A percentile compares a stretch with the other conserved stretches of the same genome.
phyloP scores from a whole-genome alignment of 2,113 vertebrate genomes.

The Hippocampus barbouri region DNA sequence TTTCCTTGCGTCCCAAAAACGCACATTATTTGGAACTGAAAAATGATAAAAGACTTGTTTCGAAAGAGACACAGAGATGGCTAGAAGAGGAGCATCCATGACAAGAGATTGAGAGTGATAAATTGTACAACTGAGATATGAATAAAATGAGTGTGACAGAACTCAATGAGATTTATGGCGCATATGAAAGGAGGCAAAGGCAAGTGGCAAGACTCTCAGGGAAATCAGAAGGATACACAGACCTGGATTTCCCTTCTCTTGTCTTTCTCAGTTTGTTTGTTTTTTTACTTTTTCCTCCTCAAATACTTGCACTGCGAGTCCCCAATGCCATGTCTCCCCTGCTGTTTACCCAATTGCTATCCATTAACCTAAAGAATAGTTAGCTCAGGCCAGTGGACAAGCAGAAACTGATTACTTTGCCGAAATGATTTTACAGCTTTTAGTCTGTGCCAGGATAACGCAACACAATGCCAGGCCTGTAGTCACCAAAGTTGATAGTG shows the following conservation, averaged over 20 bases:
- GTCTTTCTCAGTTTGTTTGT: too few species aligned
- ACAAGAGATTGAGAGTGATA: slow-evolving; percentile 9
- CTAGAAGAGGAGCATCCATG: slow-evolving; percentile 13
- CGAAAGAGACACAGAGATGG: slow-evolving; percentile 18
- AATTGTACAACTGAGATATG: slow-evolving; percentile 26
- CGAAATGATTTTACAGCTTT: neutral
- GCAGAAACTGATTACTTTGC: neutral
- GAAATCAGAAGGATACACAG: too few species aligned
- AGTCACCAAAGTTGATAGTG: neutral
- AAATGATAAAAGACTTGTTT: neutral
- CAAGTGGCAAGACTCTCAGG: too few species aligned
- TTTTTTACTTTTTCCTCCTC: neutral
- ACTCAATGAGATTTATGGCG: neutral
- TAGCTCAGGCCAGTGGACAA: neutral
- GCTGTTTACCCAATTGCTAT: neutral
- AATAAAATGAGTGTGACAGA: neutral
- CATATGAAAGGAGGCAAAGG: neutral
- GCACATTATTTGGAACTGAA: too few species aligned
- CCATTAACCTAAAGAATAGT: neutral
- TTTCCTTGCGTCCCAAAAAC: too few species aligned
- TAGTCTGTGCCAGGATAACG: neutral
- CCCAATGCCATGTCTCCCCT: neutral
- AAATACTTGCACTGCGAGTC: neutral
- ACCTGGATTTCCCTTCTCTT: neutral
- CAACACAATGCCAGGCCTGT: neutral